These are phyloP conservation scores for Trachymyrmex cornetzi DNA, from an alignment of 1,140 invertebrate species.

Conservation along the genomic window DNA sequence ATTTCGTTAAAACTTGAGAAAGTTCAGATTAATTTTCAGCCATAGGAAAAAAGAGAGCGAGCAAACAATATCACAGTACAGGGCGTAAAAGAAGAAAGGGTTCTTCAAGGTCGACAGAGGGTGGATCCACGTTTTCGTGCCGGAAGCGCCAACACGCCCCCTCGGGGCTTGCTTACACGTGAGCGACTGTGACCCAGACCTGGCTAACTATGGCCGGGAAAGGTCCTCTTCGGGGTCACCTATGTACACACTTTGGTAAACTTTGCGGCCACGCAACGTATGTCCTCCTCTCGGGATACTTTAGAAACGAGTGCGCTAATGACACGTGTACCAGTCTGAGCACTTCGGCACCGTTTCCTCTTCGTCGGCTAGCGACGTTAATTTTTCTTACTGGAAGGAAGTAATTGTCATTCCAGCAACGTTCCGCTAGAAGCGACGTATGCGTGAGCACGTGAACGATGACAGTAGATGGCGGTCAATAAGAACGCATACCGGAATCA, in stretches of 20 bases:
- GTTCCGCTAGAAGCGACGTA: neutral
- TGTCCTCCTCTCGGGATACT: neutral
- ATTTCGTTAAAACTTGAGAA: conserved; percentile 39
- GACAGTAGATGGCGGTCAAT: neutral
- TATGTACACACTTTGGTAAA: conserved; percentile 36
- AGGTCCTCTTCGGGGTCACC: conserved; percentile 32
- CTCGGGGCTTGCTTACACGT: neutral
- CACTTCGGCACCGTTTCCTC: neutral
- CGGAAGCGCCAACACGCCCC: conserved; percentile 26
- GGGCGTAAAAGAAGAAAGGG: neutral
- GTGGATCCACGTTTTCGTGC: neutral
- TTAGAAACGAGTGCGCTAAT: neutral
- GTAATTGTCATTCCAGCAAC: conserved; percentile 5
- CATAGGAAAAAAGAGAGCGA: neutral
- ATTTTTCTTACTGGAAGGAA: neutral
- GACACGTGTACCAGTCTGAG: conserved; percentile 32
- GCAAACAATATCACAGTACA: neutral
- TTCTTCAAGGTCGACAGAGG: neutral
- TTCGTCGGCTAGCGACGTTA: neutral
- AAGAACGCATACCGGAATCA: neutral
- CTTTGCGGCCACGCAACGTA: neutral
- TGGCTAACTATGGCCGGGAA: conserved; percentile 11
- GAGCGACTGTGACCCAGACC: conserved; percentile 54
- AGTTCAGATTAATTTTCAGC: conserved; percentile 42
- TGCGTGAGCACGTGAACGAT: neutral